Conservation (phyloP, 2,888 invertebrate species). For the Apomyelois bistriatella region DNA sequence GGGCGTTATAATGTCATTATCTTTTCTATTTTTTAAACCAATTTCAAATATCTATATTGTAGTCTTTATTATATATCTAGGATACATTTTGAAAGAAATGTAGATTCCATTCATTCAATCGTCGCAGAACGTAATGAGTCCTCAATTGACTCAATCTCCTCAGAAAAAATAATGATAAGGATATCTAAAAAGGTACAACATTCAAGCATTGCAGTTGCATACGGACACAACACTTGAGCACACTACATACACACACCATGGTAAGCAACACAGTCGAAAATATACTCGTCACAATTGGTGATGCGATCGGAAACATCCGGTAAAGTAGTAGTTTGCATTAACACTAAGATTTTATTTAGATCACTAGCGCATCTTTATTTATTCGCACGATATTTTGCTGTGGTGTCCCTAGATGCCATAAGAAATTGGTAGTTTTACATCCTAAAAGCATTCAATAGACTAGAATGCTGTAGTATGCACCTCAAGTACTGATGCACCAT, state of each 20-base stretch:
- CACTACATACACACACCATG: slow-evolving; percentile 29
- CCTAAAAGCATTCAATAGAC: slow-evolving; percentile 65
- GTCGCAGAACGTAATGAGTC: neutral
- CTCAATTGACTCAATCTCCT: neutral
- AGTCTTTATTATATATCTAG: too few species aligned
- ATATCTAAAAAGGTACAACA: slow-evolving; percentile 9
- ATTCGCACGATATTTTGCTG: slow-evolving; percentile 58
- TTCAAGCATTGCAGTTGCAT: slow-evolving; percentile 25
- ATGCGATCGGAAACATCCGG: slow-evolving; percentile 37
- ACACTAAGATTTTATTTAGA: slow-evolving; percentile 47
- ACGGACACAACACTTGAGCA: slow-evolving; percentile 23
- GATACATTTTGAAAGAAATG: too few species aligned
- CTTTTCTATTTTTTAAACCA: too few species aligned
- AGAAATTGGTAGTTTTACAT: slow-evolving; percentile 45
- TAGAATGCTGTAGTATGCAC: slow-evolving; percentile 58
- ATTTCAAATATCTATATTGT: too few species aligned
- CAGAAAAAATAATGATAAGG: neutral
- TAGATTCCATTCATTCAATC: too few species aligned
- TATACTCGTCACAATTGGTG: slow-evolving; percentile 28
- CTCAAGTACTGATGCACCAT: slow-evolving; percentile 33
- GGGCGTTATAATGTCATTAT: too few species aligned
- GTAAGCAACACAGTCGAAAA: slow-evolving; percentile 35
- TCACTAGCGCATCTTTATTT: slow-evolving; percentile 35
- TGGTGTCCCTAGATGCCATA: slow-evolving; percentile 55
- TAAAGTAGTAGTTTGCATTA: slow-evolving; percentile 61